A percentile compares a stretch with the other conserved stretches of the same genome.
Conservation (phyloP, 2,888 invertebrate species). For the Campoletis raptor region DNA sequence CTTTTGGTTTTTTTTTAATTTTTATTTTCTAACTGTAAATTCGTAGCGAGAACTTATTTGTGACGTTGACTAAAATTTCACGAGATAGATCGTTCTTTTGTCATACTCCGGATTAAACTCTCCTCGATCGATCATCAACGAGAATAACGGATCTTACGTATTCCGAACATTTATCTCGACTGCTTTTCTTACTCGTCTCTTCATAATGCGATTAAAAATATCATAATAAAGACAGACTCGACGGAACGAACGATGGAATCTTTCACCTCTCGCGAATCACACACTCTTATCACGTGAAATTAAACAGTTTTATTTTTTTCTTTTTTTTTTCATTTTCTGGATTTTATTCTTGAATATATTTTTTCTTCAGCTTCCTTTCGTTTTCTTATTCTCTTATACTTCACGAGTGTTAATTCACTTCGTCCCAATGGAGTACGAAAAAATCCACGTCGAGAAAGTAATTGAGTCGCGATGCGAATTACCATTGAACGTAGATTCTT, state of each 20-base stretch:
- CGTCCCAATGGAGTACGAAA: conserved; percentile 1
- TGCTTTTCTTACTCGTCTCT: background rate
- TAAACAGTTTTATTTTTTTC: background rate
- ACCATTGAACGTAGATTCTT: conserved; percentile 25
- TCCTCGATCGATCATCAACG: background rate
- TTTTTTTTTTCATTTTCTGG: background rate
- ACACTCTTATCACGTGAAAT: conserved; percentile 51
- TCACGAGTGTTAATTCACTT: conserved; percentile 36
- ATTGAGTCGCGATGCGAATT: conserved; percentile 52
- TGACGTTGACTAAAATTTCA: background rate
- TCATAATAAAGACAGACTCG: background rate
- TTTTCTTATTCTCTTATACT: conserved; percentile 5
- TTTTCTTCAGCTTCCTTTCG: conserved; percentile 26
- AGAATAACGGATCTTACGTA: background rate
- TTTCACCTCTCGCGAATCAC: conserved; percentile 47
- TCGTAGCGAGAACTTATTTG: background rate
- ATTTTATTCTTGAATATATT: conserved; percentile 11
- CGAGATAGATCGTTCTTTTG: background rate
- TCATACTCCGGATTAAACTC: background rate
- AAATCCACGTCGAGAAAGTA: conserved; percentile 41
- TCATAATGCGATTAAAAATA: background rate
- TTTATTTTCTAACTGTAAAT: background rate
- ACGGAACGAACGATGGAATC: conserved; percentile 4
- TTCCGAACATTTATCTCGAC: background rate
- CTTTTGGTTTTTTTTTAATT: background rate